Evolutionary conservation across 2,888 invertebrate genomes (phyloP), one percentile per base, ranked within the genome.

Genomic region (Laspeyria flexula): DNA sequence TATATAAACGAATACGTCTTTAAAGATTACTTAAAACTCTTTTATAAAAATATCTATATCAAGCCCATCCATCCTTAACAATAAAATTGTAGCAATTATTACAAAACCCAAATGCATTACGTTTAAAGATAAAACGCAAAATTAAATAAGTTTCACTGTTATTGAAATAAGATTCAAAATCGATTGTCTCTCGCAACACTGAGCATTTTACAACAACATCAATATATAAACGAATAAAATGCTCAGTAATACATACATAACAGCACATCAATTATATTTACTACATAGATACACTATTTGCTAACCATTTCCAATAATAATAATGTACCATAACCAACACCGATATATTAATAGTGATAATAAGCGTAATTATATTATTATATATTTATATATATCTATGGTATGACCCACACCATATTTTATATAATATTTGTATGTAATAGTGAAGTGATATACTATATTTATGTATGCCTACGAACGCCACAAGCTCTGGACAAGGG

Each of bases 401-500:
- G 79, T 58, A 70, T 67, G 71, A 63, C 75, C 76, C 78, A 69
- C 74, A 69, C 75, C 71, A 72, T 71, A 69, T 49, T 73, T 70
- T 59, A 71, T 67, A 66, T 64, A 61, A 65, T 51, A 71, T 57
- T 74, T 63, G 60, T 51, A 76, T 63, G 62, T 66, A 73, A 66
- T 70, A 60, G 79, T 79, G 71, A 77, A 73, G 81, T 85, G 78
- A 75, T 77, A 63, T 75, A 75, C 76, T 77, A 77, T 73, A 79
- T 68, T 75, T 72, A 64, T 77, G 66, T 77, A 81, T 75, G 77
- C 85, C 85, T 89, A 90, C 78, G 61, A 81, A 89, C 90, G 91
- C 90, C 90, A 90, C 90, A 92, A 92, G 91, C 91, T 79, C 71
- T 79, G 83, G 84, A 82, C 75, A 81, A 84, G 79, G 83, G 90